Evolutionary conservation across 2,113 vertebrate species (phyloP).

Genomic region (Brachypteracias leptosomus): DNA sequence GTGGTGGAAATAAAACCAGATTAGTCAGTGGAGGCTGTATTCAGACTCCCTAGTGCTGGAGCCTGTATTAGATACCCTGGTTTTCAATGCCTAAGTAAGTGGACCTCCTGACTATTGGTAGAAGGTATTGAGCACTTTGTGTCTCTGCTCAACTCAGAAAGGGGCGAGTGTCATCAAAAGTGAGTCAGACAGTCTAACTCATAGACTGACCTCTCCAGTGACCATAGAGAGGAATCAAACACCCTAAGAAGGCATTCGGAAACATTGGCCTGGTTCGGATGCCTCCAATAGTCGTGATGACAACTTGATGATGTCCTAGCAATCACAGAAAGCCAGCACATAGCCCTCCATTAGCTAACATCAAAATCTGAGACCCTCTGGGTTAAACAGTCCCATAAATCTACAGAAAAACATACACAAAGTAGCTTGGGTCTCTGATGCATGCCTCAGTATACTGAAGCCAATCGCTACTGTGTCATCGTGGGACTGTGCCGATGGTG

Average conservation of each 20-base stretch:
- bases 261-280: background rate
- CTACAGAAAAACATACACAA: background rate
- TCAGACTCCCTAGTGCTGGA: background rate
- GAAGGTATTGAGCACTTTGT: background rate
- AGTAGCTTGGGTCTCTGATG: background rate
- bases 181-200: background rate
- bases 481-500: accelerated
- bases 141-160: background rate
- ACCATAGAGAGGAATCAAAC: background rate
- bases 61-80: background rate
- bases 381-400: background rate
- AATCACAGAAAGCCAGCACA: accelerated
- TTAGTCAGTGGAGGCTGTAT: background rate
- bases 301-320: background rate
- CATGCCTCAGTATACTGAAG: background rate
- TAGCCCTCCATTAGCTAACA: background rate
- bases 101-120: background rate
- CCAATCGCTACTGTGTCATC: accelerated
- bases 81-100: background rate
- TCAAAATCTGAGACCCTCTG: background rate
- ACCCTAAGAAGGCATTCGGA: background rate
- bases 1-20: background rate
- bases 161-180: background rate
- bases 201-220: background rate
- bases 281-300: background rate